phyloP scores from a whole-genome alignment of 2,888 invertebrate species.

The Leucozona laternaria region DNA sequence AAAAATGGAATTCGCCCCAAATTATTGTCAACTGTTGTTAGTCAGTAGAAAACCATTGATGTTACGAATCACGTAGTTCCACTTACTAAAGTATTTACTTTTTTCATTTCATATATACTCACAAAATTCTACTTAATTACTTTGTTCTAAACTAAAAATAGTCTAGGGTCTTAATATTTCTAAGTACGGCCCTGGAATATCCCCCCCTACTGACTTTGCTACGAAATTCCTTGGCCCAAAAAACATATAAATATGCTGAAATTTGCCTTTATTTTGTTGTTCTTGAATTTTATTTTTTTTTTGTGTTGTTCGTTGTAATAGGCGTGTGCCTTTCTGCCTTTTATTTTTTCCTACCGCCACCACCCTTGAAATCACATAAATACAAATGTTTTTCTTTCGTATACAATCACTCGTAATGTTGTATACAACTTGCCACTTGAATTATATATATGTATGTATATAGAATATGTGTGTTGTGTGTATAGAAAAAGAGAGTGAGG shows the following conservation, averaged over 20 bases:
- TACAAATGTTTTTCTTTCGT: slow-evolving; percentile 59
- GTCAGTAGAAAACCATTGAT: too few relatives aligned
- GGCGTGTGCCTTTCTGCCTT: not conserved
- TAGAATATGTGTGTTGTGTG: too few relatives aligned
- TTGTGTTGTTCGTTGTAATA: slow-evolving; percentile 12
- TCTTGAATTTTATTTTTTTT: not conserved
- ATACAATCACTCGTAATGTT: slow-evolving; percentile 34
- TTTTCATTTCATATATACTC: too few relatives aligned
- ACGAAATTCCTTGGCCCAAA: slow-evolving; percentile 55
- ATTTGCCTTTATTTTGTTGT: slow-evolving; percentile 49
- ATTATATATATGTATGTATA: slow-evolving; percentile 19
- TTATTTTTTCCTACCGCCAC: not conserved
- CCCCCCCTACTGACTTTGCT: not conserved
- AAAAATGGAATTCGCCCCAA: too few relatives aligned
- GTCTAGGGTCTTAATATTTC: not conserved
- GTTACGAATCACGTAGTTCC: too few relatives aligned
- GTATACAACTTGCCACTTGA: slow-evolving; percentile 64
- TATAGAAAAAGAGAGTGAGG: not conserved
- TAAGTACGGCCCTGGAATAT: not conserved
- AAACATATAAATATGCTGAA: slow-evolving; percentile 63
- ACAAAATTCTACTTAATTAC: too few relatives aligned
- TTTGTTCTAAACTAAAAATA: not conserved
- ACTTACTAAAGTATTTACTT: too few relatives aligned
- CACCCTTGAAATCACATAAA: slow-evolving; percentile 53
- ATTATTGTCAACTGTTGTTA: too few relatives aligned